These are phyloP conservation scores for Heteromormyrus szaboi DNA, from an alignment of 2,797 vertebrate species.

Conservation along the genomic window DNA sequence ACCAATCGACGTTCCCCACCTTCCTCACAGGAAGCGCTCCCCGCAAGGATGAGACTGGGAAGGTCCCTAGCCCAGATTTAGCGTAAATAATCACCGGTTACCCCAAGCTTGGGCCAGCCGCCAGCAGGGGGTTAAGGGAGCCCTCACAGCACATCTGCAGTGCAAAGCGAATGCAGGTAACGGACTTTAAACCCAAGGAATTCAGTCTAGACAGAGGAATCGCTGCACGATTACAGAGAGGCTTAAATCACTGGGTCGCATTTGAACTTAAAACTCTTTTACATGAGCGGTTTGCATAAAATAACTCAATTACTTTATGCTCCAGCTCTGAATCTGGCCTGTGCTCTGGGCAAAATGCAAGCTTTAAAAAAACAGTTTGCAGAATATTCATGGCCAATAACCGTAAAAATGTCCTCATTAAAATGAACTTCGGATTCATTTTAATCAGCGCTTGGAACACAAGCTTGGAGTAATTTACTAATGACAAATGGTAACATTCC, in stretches of 20 bases:
- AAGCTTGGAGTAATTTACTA: constrained; percentile 53
- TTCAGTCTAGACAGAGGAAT: constrained; percentile 53
- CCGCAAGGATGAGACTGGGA: neutral
- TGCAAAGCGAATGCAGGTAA: neutral
- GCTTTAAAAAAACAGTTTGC: constrained; percentile 40
- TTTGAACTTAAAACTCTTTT: constrained; percentile 50
- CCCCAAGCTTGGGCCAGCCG: neutral
- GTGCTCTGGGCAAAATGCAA: constrained; percentile 43
- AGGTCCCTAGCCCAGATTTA: neutral
- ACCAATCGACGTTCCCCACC: neutral
- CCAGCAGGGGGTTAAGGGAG: neutral
- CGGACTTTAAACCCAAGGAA: neutral
- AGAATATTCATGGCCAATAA: constrained; percentile 58
- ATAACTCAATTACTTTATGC: constrained; percentile 49
- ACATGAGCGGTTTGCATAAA: constrained; percentile 52
- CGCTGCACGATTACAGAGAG: constrained; percentile 42
- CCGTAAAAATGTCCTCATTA: constrained; percentile 66
- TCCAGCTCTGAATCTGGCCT: constrained; percentile 48
- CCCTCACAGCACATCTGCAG: neutral
- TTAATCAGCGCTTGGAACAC: constrained; percentile 50
- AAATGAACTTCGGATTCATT: constrained; percentile 58
- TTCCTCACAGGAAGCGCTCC: neutral
- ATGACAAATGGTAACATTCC: constrained; percentile 47
- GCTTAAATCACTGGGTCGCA: constrained; percentile 39
- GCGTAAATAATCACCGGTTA: neutral